These are phyloP conservation scores for Acanthosoma haemorrhoidale DNA, from an alignment of 2,888 invertebrate species.

Conservation along the genomic window DNA sequence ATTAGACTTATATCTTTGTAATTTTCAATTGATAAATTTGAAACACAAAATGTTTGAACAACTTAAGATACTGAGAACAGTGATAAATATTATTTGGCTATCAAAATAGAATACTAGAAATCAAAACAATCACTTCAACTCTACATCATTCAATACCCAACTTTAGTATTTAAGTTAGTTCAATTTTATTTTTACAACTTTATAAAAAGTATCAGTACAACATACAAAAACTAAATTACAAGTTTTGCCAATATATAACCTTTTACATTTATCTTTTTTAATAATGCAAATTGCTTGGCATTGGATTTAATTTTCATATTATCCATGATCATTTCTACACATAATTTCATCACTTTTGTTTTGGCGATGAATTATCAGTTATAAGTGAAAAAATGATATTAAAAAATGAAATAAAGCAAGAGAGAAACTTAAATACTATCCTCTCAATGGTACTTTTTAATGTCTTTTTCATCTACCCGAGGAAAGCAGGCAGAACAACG, in stretches of 20 bases:
- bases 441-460: background rate
- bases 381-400: background rate
- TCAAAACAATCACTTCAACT: background rate
- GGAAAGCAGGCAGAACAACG: background rate
- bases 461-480: background rate
- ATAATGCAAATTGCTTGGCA: background rate
- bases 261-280: background rate
- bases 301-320: background rate
- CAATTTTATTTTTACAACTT: background rate
- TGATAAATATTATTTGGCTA: background rate
- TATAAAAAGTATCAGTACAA: conserved; percentile 1
- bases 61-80: too few relatives aligned
- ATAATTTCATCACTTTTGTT: too few relatives aligned
- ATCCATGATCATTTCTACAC: too few relatives aligned
- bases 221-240: conserved; percentile 7
- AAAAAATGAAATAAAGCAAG: background rate
- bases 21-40: too few relatives aligned
- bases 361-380: too few relatives aligned
- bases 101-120: background rate
- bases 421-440: background rate
- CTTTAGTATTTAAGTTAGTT: background rate
- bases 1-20: too few relatives aligned
- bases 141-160: background rate
- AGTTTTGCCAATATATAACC: background rate
- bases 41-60: too few relatives aligned